A percentile compares a stretch with the other conserved stretches of the same genome.
Conservation (phyloP, 2,888 invertebrate genomes). For the Dasysyrphus tricinctus region DNA sequence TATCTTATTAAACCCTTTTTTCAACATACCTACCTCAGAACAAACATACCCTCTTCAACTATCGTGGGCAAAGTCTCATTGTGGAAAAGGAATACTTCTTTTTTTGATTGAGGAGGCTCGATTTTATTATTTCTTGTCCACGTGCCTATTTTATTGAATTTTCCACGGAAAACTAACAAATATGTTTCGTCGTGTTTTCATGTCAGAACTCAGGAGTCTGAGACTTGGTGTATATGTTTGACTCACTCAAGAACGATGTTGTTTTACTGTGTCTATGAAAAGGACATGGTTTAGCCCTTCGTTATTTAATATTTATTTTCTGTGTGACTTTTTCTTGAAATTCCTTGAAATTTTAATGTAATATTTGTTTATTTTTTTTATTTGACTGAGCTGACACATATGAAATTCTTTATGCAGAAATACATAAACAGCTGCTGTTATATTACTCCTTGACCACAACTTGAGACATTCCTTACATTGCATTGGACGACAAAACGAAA, state of each 20-base stretch:
- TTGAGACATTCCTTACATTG: constrained; percentile 54
- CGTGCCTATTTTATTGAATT: constrained; percentile 66
- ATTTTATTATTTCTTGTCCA: constrained; percentile 62
- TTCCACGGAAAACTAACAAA: constrained; percentile 53
- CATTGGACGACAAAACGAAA: constrained; percentile 44
- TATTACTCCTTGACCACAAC: constrained; percentile 66
- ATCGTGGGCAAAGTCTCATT: background rate
- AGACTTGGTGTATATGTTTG: constrained; percentile 10
- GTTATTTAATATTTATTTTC: constrained; percentile 48
- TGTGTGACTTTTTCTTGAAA: constrained; percentile 22
- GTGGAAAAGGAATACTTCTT: constrained; percentile 30
- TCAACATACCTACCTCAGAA: background rate
- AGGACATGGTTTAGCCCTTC: constrained; percentile 1
- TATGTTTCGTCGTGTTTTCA: background rate
- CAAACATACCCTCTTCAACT: constrained; percentile 19
- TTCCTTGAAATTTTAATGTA: constrained; percentile 68
- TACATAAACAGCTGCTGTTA: constrained; percentile 54
- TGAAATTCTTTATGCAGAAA: constrained; percentile 56
- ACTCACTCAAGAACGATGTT: constrained; percentile 6
- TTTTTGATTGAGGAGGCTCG: constrained; percentile 19
- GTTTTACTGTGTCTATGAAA: constrained; percentile 29
- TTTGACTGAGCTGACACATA: constrained; percentile 60
- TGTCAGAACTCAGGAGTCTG: background rate
- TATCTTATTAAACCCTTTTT: constrained; percentile 27
- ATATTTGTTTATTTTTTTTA: constrained; percentile 72